Evolutionary conservation across 2,113 vertebrate genomes (phyloP).

Genomic region (Eubucco bourcierii): DNA sequence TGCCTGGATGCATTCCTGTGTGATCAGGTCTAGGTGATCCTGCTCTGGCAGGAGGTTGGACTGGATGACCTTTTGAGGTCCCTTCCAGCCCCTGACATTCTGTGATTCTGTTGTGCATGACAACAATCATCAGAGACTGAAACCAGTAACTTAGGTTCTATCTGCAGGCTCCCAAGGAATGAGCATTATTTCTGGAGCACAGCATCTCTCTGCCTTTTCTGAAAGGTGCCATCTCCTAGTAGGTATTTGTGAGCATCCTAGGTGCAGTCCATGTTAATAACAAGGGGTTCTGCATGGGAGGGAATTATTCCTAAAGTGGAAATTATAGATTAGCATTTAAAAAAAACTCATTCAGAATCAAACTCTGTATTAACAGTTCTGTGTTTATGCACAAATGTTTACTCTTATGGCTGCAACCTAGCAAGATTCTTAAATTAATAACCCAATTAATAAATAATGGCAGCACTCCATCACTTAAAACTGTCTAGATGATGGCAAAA

Average conservation of each 20-base stretch:
- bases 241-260: not conserved
- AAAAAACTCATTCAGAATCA: not conserved
- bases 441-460: not conserved
- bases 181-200: not conserved
- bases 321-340: not conserved
- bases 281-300: not conserved
- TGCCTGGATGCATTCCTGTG: too few species aligned
- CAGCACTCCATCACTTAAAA: not conserved
- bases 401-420: not conserved
- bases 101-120: fast-evolving
- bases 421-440: not conserved
- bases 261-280: not conserved
- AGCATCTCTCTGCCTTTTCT: not conserved
- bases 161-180: not conserved
- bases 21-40: too few species aligned
- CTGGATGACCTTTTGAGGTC: too few species aligned
- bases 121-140: not conserved
- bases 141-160: not conserved
- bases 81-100: too few species aligned
- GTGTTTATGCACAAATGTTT: not conserved
- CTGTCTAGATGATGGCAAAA: not conserved
- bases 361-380: not conserved
- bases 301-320: not conserved
- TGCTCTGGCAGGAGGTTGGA: too few species aligned
- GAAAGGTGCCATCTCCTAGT: not conserved